These are phyloP conservation scores for Scaptomyza cyrtandrae DNA, from an alignment of 2,888 invertebrate genomes.

Conservation along the genomic window DNA sequence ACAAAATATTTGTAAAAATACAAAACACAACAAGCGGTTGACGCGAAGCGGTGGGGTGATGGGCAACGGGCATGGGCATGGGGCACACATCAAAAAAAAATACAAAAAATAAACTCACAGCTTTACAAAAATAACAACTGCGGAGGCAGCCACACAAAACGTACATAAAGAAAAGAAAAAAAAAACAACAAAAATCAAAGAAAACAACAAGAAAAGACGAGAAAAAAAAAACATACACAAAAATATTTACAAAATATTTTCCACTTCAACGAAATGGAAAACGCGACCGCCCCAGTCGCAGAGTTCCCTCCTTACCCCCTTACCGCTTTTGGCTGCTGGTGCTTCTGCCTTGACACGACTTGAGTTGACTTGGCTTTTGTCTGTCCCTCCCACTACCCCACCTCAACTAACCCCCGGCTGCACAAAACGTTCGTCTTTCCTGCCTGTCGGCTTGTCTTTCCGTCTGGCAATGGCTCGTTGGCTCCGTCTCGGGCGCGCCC, in stretches of 20 bases:
- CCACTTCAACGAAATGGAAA: conserved; percentile 80
- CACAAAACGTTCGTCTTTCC: conserved; percentile 29
- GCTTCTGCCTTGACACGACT: conserved; percentile 50
- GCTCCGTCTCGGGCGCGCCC: conserved; percentile 61
- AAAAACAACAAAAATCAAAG: conserved; percentile 40
- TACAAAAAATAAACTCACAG: conserved; percentile 69
- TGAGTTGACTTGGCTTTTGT: conserved; percentile 77
- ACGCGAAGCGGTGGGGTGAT: background rate
- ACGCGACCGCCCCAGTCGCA: conserved; percentile 76
- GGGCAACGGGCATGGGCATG: background rate
- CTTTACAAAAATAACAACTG: conserved; percentile 79
- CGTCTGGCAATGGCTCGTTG: conserved; percentile 74
- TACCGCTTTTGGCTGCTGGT: conserved; percentile 9
- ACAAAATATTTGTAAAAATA: conserved; percentile 78
- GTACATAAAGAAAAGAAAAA: conserved; percentile 45
- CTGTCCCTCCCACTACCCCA: conserved; percentile 29
- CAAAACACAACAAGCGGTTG: conserved; percentile 67
- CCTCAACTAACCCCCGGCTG: background rate
- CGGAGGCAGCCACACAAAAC: conserved; percentile 61
- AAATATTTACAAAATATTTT: conserved; percentile 82
- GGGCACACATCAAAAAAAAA: conserved; percentile 17
- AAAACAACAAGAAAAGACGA: conserved; percentile 31
- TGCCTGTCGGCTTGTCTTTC: conserved; percentile 49
- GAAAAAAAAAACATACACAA: conserved; percentile 58
- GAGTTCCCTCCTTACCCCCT: conserved; percentile 15